Conservation (phyloP, 2,888 invertebrate species). For the Deilephila porcellus region DNA sequence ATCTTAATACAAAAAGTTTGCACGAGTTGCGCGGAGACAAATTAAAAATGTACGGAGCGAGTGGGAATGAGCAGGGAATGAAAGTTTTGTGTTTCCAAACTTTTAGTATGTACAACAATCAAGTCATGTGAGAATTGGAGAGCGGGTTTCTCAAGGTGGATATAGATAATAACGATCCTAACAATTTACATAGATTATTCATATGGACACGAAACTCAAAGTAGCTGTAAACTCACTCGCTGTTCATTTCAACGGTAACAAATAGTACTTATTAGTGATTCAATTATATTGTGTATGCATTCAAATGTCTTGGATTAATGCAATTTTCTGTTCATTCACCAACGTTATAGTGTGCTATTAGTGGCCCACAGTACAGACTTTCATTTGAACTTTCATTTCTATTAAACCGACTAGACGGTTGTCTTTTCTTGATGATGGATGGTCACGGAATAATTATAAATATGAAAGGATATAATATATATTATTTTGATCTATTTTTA, state of each 20-base stretch:
- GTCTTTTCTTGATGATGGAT: background rate
- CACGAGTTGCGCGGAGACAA: background rate
- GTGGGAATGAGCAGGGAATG: background rate
- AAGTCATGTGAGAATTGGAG: background rate
- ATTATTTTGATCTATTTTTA: too few species aligned
- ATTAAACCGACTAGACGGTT: background rate
- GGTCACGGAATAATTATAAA: background rate
- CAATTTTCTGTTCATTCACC: background rate
- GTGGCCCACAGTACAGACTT: background rate
- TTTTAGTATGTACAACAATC: slow-evolving; percentile 5
- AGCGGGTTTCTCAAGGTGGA: background rate
- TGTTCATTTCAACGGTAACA: slow-evolving; percentile 7
- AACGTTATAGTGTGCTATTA: background rate
- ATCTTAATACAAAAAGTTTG: slow-evolving; percentile 1
- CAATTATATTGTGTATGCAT: background rate
- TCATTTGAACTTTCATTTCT: slow-evolving; percentile 4
- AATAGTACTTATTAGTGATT: slow-evolving; percentile 15
- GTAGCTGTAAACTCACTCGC: background rate
- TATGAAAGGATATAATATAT: too few species aligned
- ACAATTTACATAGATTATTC: slow-evolving; percentile 18
- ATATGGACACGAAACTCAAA: background rate
- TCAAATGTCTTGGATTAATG: slow-evolving; percentile 2
- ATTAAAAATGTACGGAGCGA: background rate
- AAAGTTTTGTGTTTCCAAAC: slow-evolving; percentile 4
- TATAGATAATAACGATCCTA: slow-evolving; percentile 9